Evolutionary conservation across 2,888 invertebrate species (phyloP).

Genomic region (Campoplex capitator): DNA sequence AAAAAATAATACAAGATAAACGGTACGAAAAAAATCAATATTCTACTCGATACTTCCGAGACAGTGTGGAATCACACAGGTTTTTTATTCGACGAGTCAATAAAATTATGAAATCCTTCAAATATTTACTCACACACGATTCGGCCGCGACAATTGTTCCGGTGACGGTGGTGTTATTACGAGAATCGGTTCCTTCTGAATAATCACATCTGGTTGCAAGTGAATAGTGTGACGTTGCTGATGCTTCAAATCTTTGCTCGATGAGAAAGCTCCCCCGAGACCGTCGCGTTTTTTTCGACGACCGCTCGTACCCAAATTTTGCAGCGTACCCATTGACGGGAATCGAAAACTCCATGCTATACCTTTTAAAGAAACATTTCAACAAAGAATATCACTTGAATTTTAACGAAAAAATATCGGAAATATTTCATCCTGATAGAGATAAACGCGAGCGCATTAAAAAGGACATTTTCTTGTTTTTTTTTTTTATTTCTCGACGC

Average conservation of each 20-base stretch:
- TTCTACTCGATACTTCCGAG: too few relatives aligned
- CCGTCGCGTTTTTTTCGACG: conserved; percentile 77
- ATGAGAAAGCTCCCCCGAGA: conserved; percentile 68
- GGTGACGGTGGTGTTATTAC: conserved; percentile 78
- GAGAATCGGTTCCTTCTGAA: conserved; percentile 76
- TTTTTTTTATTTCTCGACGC: neutral
- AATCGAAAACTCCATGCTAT: conserved; percentile 82
- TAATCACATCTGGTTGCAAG: conserved; percentile 77
- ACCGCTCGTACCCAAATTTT: conserved; percentile 78
- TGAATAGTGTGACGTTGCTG: conserved; percentile 79
- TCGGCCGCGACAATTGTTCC: conserved; percentile 58
- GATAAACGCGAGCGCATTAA: too few relatives aligned
- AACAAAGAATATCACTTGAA: too few relatives aligned
- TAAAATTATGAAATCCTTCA: neutral
- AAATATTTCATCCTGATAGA: too few relatives aligned
- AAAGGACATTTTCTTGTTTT: too few relatives aligned
- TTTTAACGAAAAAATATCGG: too few relatives aligned
- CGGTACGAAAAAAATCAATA: too few relatives aligned
- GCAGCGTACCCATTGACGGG: conserved; percentile 79
- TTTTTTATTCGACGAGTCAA: neutral
- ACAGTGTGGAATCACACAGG: too few relatives aligned
- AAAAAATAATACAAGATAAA: too few relatives aligned
- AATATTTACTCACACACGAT: conserved; percentile 52
- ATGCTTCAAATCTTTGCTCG: conserved; percentile 75
- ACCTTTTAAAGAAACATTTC: conserved; percentile 67